phyloP scores from a whole-genome alignment of 2,888 invertebrate species.

The Neoascia interrupta region DNA sequence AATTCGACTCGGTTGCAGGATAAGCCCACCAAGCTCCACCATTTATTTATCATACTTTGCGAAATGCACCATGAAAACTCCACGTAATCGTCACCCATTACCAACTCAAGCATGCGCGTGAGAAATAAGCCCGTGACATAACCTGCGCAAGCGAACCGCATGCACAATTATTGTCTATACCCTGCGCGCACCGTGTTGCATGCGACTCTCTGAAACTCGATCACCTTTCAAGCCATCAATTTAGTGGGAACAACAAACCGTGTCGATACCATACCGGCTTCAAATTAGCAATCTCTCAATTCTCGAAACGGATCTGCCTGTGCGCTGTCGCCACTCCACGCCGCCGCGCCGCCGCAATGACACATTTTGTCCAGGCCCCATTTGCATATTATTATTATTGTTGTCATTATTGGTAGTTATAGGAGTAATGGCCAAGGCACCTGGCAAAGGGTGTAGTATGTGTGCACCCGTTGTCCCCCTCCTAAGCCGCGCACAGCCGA shows the following conservation, averaged over 20 bases:
- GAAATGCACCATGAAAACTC: constrained; percentile 50
- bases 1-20: constrained; percentile 29
- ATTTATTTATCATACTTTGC: constrained; percentile 23
- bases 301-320: constrained; percentile 63
- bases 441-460: constrained; percentile 43
- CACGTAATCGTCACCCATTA: constrained; percentile 58
- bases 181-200: background rate
- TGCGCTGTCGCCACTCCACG: constrained; percentile 7
- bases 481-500: constrained; percentile 60
- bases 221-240: constrained; percentile 67
- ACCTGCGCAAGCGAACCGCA: constrained; percentile 31
- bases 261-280: constrained; percentile 4
- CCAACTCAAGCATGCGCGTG: constrained; percentile 25
- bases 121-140: constrained; percentile 55
- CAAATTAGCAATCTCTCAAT: constrained; percentile 64
- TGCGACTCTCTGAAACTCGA: constrained; percentile 61
- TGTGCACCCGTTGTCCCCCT: background rate
- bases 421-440: constrained; percentile 37
- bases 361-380: constrained; percentile 63
- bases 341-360: constrained; percentile 20
- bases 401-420: constrained; percentile 52
- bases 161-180: constrained; percentile 49
- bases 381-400: constrained; percentile 66
- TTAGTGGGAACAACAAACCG: constrained; percentile 18
- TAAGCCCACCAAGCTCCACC: constrained; percentile 1